Evolutionary conservation across 2,113 vertebrate genomes (phyloP).

Genomic region (Pachycephala philippinensis): DNA sequence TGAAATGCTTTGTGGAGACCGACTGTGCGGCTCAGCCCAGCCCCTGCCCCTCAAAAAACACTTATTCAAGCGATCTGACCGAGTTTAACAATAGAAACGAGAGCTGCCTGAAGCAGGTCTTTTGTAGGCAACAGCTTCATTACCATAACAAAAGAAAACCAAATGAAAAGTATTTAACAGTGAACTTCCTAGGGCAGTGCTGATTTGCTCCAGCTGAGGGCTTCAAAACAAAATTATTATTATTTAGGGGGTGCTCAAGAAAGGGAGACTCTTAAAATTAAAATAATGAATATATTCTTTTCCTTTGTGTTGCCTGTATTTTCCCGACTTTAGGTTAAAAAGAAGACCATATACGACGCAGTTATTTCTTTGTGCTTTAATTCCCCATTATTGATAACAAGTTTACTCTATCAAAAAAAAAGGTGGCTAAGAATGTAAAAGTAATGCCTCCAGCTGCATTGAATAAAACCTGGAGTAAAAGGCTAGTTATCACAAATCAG

Average conservation of each 20-base stretch:
- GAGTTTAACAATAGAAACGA: neutral
- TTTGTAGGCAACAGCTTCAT: neutral
- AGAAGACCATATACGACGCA: neutral
- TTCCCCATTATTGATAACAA: neutral
- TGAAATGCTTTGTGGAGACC: neutral
- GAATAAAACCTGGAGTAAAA: constrained; percentile 2
- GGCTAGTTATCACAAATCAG: neutral
- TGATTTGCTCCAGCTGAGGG: constrained; percentile 26
- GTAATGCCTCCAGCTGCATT: neutral
- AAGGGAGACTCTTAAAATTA: neutral
- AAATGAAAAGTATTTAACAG: constrained; percentile 4
- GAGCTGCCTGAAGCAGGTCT: neutral
- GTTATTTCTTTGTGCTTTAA: neutral
- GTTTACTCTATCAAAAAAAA: neutral
- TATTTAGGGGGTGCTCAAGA: neutral
- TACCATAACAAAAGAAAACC: constrained; percentile 34
- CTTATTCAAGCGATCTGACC: neutral
- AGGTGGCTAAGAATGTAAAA: neutral
- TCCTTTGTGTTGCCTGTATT: neutral
- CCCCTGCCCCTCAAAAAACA: neutral
- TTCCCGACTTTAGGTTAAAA: neutral
- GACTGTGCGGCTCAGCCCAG: neutral
- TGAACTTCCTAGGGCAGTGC: neutral
- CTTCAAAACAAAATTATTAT: constrained; percentile 33
- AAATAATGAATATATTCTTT: constrained; percentile 38